A percentile compares a stretch with the other conserved stretches of the same genome.
Conservation (phyloP, 2,888 invertebrate genomes). For the Encarsia formosa region DNA sequence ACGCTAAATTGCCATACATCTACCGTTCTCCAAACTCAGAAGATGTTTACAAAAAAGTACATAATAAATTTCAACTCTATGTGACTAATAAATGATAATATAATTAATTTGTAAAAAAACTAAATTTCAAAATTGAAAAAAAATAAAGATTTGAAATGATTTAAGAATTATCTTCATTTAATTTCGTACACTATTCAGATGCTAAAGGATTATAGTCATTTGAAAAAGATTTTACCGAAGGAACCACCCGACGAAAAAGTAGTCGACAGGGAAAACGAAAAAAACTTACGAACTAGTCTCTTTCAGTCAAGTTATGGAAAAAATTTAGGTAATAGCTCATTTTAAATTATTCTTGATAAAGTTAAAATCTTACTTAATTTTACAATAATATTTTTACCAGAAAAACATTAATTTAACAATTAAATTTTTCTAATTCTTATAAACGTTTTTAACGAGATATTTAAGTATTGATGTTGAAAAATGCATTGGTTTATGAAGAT, state of each 20-base stretch:
- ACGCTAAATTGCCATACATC: background rate
- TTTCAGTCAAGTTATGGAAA: conserved; percentile 35
- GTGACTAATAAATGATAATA: too few species aligned
- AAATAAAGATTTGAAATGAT: conserved; percentile 14
- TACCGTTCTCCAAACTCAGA: background rate
- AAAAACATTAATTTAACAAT: too few species aligned
- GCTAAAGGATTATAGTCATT: conserved; percentile 17
- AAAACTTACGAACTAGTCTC: conserved; percentile 25
- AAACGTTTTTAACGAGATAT: too few species aligned
- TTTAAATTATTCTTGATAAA: background rate
- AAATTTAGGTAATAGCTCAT: conserved; percentile 25
- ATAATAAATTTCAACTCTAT: background rate
- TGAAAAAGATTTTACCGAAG: conserved; percentile 26
- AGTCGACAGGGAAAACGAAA: conserved; percentile 32
- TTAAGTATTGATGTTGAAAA: too few species aligned
- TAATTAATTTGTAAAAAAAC: background rate
- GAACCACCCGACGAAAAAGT: conserved; percentile 32
- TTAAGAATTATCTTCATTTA: conserved; percentile 28
- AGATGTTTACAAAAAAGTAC: conserved; percentile 5
- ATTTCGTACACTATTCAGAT: conserved; percentile 30
- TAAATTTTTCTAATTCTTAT: too few species aligned
- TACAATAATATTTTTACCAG: too few species aligned
- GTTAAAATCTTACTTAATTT: background rate
- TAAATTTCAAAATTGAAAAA: conserved; percentile 20
- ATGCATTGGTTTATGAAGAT: too few species aligned